These are phyloP conservation scores for Onychomys arenicola DNA, from an alignment of 2,797 vertebrate genomes.

Conservation along the genomic window DNA sequence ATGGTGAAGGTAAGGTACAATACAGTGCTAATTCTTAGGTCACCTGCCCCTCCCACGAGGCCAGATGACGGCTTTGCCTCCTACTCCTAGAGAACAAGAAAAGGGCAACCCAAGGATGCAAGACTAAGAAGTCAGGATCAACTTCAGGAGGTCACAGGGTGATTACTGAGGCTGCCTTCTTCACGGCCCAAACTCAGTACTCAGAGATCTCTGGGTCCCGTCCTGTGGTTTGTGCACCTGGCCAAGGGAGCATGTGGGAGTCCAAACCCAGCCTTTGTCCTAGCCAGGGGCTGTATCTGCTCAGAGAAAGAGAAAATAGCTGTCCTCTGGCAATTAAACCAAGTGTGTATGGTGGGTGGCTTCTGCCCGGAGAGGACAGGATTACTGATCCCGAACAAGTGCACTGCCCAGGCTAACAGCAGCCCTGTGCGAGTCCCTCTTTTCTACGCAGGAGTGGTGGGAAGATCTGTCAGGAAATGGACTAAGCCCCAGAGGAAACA, in stretches of 20 bases:
- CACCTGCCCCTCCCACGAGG: not conserved
- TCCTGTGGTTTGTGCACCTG: not conserved
- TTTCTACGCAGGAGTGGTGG: not conserved
- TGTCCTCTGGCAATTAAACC: not conserved
- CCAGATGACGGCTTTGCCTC: not conserved
- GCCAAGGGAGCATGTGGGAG: not conserved
- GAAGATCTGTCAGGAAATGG: not conserved
- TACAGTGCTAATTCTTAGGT: not conserved
- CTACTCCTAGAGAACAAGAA: not conserved
- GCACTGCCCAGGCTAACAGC: not conserved
- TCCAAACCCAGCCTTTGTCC: not conserved
- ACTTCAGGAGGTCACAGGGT: rapidly evolving
- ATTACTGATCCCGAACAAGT: not conserved
- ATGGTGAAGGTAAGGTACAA: not conserved
- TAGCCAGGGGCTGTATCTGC: not conserved
- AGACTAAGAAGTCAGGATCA: not conserved
- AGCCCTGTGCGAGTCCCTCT: not conserved
- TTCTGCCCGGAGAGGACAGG: not conserved
- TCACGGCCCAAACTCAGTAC: not conserved
- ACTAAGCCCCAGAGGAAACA: not conserved
- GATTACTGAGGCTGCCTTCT: not conserved
- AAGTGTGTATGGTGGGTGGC: not conserved
- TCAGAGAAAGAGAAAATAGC: not conserved
- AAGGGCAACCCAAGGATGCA: rapidly evolving
- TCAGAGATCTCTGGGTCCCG: not conserved